These are phyloP conservation scores for Centrocercus urophasianus DNA, from an alignment of 2,113 vertebrate species.

Conservation along the genomic window DNA sequence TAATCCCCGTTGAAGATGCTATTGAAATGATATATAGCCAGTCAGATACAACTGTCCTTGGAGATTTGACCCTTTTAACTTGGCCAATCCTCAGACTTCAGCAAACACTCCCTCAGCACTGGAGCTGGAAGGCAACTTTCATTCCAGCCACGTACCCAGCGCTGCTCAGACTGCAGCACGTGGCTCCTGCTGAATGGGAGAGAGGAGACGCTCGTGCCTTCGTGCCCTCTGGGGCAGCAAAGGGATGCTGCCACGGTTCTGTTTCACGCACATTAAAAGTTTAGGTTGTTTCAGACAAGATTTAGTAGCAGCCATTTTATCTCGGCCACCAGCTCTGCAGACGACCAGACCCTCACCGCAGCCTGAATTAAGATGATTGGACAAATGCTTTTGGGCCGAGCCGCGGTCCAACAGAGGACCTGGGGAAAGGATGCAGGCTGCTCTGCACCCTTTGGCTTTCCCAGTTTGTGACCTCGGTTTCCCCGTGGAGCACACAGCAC, in stretches of 20 bases:
- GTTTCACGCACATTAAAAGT: slow-evolving; percentile 45
- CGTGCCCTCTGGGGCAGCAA: slow-evolving; percentile 30
- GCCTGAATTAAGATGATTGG: background rate
- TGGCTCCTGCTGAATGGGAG: slow-evolving; percentile 47
- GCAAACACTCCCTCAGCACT: background rate
- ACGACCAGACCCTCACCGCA: background rate
- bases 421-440: background rate
- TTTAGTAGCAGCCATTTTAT: slow-evolving; percentile 54
- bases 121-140: slow-evolving; percentile 42
- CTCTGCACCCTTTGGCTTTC: background rate
- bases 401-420: background rate
- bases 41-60: slow-evolving; percentile 73
- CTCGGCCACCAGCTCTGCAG: slow-evolving; percentile 11
- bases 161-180: slow-evolving; percentile 52
- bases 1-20: slow-evolving; percentile 77
- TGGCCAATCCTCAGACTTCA: slow-evolving; percentile 52
- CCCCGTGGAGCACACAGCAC: accelerated
- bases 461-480: background rate
- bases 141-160: slow-evolving; percentile 67
- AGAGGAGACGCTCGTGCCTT: slow-evolving; percentile 28
- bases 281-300: slow-evolving; percentile 31
- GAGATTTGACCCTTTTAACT: slow-evolving; percentile 73
- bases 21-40: slow-evolving; percentile 72
- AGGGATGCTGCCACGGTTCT: background rate
- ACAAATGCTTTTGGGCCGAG: background rate